These are phyloP conservation scores for Myotis davidii DNA, from an alignment of 2,113 vertebrate species.

Conservation along the genomic window DNA sequence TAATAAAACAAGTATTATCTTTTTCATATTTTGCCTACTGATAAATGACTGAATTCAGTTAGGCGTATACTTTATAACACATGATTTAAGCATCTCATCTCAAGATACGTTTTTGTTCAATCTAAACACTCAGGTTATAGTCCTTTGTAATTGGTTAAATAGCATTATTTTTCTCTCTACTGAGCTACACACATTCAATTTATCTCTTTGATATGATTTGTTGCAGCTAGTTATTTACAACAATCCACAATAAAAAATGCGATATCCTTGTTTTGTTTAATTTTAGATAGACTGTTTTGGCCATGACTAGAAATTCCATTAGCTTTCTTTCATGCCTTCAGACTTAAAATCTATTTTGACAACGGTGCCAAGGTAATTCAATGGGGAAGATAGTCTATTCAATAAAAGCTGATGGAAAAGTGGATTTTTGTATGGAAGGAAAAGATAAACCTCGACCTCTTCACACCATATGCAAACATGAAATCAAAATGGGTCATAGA, in stretches of 20 bases:
- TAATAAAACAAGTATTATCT: conserved; percentile 13
- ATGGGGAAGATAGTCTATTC: background rate
- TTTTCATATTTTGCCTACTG: conserved; percentile 49
- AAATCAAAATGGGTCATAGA: conserved; percentile 13
- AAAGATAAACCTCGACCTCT: conserved; percentile 15
- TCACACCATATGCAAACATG: background rate
- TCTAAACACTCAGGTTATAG: background rate
- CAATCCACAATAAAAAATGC: background rate
- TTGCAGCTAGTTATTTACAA: conserved; percentile 47
- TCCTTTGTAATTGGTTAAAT: background rate
- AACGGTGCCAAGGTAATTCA: conserved; percentile 23
- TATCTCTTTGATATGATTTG: conserved; percentile 40
- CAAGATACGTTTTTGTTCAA: background rate
- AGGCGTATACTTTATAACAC: conserved; percentile 1
- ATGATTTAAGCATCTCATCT: conserved; percentile 49
- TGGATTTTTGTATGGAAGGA: background rate
- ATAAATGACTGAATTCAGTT: conserved; percentile 48
- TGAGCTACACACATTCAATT: background rate
- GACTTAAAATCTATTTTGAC: conserved; percentile 46
- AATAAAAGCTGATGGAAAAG: conserved; percentile 2
- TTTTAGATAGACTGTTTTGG: conserved; percentile 5
- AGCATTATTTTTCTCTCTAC: conserved; percentile 45
- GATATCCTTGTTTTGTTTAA: background rate
- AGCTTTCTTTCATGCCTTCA: background rate
- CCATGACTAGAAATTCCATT: background rate